Percentiles rank a stretch among this genome's conserved stretches.
phyloP scores from a whole-genome alignment of 1,140 invertebrate species.

The Drosophila parvula region DNA sequence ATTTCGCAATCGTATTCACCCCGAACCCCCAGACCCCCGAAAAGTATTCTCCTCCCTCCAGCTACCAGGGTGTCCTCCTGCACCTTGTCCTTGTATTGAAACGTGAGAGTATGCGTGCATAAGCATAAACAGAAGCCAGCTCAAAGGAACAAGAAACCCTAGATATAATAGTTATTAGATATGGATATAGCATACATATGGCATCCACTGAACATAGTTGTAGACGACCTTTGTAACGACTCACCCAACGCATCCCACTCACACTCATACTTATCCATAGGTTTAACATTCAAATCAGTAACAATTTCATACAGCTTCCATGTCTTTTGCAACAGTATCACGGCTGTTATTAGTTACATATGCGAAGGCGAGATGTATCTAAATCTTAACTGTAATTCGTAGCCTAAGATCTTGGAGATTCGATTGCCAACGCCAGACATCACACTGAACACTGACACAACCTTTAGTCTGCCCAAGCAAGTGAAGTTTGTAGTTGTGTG shows the following conservation, averaged over 20 bases:
- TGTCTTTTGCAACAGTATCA: constrained; percentile 81
- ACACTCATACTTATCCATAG: constrained; percentile 40
- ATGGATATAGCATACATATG: constrained; percentile 16
- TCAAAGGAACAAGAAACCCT: constrained; percentile 67
- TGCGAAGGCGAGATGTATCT: constrained; percentile 59
- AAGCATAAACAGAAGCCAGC: constrained; percentile 46
- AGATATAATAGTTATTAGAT: constrained; percentile 61
- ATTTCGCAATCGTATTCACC: constrained; percentile 58
- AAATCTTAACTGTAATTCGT: constrained; percentile 48
- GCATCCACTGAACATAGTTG: constrained; percentile 47
- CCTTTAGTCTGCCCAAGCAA: constrained; percentile 38
- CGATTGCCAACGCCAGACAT: constrained; percentile 40
- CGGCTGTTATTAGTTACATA: constrained; percentile 80
- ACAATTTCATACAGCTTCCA: constrained; percentile 80
- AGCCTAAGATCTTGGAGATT: constrained; percentile 39
- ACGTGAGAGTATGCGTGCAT: constrained; percentile 2
- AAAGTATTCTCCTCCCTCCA: constrained; percentile 66
- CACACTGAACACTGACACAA: constrained; percentile 34
- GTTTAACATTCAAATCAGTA: constrained; percentile 53
- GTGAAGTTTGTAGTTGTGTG: constrained; percentile 39
- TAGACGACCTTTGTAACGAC: constrained; percentile 43
- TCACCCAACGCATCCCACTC: constrained; percentile 46
- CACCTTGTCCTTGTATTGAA: constrained; percentile 40
- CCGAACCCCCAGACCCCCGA: constrained; percentile 11
- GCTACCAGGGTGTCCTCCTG: constrained; percentile 28